phyloP scores from a whole-genome alignment of 2,113 vertebrate genomes.

The Stegostoma tigrinum region DNA sequence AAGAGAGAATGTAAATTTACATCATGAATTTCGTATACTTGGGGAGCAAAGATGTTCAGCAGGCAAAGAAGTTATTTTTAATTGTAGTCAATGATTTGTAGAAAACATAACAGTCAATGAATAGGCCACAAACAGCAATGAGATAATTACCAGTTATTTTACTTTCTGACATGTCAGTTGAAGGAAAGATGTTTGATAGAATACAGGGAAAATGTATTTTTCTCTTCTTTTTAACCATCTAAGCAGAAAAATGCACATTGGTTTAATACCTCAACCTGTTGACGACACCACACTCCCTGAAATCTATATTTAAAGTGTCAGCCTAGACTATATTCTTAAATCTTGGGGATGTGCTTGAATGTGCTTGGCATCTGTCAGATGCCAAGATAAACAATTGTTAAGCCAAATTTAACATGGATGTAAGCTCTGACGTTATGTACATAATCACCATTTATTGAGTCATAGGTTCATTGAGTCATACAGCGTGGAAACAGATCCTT shows the following conservation, averaged over 20 bases:
- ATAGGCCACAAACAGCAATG: neutral
- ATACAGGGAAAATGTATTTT: neutral
- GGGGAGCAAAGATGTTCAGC: neutral
- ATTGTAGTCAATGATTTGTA: neutral
- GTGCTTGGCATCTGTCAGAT: too few species aligned
- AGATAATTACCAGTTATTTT: neutral
- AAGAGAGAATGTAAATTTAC: neutral
- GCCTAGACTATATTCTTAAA: neutral
- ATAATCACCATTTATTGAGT: neutral
- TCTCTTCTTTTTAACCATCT: neutral
- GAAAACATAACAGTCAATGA: neutral
- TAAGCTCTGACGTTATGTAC: neutral
- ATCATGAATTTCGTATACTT: neutral
- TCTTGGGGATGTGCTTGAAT: neutral
- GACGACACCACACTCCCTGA: neutral
- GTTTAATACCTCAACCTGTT: neutral
- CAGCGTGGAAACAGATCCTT: too few species aligned
- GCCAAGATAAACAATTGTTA: neutral
- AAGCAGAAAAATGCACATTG: neutral
- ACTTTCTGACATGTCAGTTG: neutral
- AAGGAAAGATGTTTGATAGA: neutral
- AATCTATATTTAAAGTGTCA: constrained; percentile 11
- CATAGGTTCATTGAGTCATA: neutral
- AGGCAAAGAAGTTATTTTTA: neutral
- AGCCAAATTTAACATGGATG: neutral